These are phyloP conservation scores for Catocala fraxini DNA, from an alignment of 2,888 invertebrate species.

Conservation along the genomic window DNA sequence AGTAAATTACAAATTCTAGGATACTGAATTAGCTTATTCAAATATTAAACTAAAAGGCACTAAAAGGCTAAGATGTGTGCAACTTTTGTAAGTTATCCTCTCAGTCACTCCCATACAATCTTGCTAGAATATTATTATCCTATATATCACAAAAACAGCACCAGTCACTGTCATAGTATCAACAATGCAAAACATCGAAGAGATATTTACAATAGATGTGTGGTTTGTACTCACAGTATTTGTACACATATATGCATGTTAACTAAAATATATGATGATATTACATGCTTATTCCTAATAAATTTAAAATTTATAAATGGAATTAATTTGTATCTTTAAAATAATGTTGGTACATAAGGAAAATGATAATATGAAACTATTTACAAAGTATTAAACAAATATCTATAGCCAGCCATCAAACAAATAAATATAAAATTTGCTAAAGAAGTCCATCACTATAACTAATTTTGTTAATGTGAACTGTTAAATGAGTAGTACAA, in stretches of 20 bases:
- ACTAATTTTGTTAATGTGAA: conserved; percentile 19
- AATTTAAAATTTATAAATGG: conserved; percentile 7
- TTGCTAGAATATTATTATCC: conserved; percentile 37
- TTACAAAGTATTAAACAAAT: conserved; percentile 25
- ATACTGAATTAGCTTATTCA: not conserved
- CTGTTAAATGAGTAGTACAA: conserved; percentile 20
- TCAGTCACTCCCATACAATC: conserved; percentile 24
- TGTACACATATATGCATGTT: conserved; percentile 11
- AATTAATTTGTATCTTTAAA: conserved; percentile 3
- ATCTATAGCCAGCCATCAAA: conserved; percentile 11
- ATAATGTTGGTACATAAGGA: conserved; percentile 8
- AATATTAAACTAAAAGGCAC: not conserved
- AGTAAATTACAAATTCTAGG: conserved; percentile 6
- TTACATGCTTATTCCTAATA: conserved; percentile 10
- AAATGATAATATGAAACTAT: conserved; percentile 26
- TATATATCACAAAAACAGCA: conserved; percentile 40
- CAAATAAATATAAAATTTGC: conserved; percentile 19
- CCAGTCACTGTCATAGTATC: conserved; percentile 28
- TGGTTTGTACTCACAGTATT: conserved; percentile 12
- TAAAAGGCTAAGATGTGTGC: not conserved
- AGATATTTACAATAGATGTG: conserved; percentile 52
- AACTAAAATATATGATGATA: conserved; percentile 12
- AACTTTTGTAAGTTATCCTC: conserved; percentile 30
- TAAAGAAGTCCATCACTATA: conserved; percentile 15
- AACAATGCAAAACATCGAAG: conserved; percentile 44